Base-by-base conservation (phyloP, 1,140 invertebrate species). In the Elysia chlorotica region DNA sequence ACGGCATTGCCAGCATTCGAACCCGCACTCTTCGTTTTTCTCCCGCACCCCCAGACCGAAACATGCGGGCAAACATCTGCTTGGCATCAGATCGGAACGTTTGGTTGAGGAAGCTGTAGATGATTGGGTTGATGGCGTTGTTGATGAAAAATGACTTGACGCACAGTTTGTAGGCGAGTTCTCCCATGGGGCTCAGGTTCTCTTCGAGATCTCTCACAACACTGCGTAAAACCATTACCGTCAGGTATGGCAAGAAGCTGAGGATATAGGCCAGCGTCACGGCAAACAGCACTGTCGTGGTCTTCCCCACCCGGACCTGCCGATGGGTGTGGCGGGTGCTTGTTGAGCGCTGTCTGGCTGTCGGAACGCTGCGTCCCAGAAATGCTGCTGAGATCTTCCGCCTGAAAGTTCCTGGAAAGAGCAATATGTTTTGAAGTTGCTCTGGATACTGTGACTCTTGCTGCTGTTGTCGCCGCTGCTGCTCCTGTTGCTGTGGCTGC, bases 121-220 rank as follows among this genome's bases (percentile, higher is more conserved):
- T 79, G 28, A 82, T 30, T 2, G 81, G 81, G 74, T 82, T 82
- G 33, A 81, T 80, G 31, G 81, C 81, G 70, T 81, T 82, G 74
- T 82, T 82, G 61, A 82, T 79, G 77, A 82, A 81, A 68, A 81
- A 82, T 0, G 81, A 82, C 61, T 82, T 82, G 19, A 81, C 77
- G 54, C 78, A 81, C 37, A 82, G 79, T 74, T 82, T 82, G 69
- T 81, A 82, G n/a, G 78, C 65, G 30, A 83, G 74, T 74, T 83
- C 79, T 25, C 79, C 71, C 2, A 71, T 69, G 0, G 76, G 77
- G 67, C 68, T 73, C 30, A 82, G 69, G 31, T 71, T 78, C n/a
- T 72, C 74, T 36, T 82, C 81, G 25, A 82, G 77, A 61, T 80
- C 81, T 72, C 78, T 81, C 70, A 77, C 78, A 35, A 79, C 56